Evolutionary conservation across 2,888 invertebrate genomes (phyloP).

Genomic region (Trypoxylon attenuatum): DNA sequence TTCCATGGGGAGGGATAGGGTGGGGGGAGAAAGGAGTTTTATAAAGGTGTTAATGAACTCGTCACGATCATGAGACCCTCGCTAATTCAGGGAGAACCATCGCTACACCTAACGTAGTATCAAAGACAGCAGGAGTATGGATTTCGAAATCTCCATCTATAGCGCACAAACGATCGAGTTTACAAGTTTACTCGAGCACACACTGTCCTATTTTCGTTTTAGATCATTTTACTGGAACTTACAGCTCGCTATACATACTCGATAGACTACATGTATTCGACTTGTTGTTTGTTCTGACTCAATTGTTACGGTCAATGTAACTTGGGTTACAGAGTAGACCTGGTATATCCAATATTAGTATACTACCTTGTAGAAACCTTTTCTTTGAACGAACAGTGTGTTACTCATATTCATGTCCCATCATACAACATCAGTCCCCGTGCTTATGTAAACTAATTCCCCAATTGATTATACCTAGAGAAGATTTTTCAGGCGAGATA

Average conservation of each 20-base stretch:
- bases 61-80: constrained; percentile 42
- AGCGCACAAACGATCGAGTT: constrained; percentile 33
- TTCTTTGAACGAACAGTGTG: too few relatives aligned
- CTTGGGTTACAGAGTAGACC: too few relatives aligned
- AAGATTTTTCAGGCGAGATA: not conserved
- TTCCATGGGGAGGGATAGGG: too few relatives aligned
- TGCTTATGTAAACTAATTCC: not conserved
- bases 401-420: not conserved
- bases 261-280: too few relatives aligned
- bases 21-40: constrained; percentile 42
- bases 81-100: constrained; percentile 35
- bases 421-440: not conserved
- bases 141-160: too few relatives aligned
- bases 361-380: too few relatives aligned
- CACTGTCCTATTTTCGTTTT: not conserved
- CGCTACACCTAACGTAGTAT: constrained; percentile 35
- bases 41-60: constrained; percentile 50
- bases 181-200: constrained; percentile 5
- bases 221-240: not conserved
- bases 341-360: too few relatives aligned
- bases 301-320: too few relatives aligned
- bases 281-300: too few relatives aligned
- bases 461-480: not conserved
- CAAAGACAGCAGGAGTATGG: constrained; percentile 27
- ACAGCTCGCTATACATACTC: not conserved